A percentile compares a stretch with the other conserved stretches of the same genome.
Evolutionary conservation across 2,113 vertebrate genomes (phyloP).

Genomic region (Rousettus leschenaultii): DNA sequence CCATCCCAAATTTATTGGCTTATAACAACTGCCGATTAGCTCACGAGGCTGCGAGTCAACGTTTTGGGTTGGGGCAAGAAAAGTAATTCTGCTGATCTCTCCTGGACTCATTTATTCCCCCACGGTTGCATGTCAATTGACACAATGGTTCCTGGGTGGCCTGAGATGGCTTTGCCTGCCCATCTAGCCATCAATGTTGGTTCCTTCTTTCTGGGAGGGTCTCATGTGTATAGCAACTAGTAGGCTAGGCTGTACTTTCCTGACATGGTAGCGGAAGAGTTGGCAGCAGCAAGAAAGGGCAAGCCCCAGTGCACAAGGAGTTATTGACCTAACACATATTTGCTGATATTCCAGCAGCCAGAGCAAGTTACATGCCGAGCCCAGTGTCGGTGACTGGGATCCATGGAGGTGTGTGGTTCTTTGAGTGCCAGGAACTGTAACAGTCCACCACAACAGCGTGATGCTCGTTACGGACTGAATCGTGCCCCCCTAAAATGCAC

Average conservation of each 20-base stretch:
- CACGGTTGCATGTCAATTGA: background rate
- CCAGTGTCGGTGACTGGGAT: background rate
- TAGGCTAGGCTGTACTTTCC: background rate
- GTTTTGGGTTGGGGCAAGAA: background rate
- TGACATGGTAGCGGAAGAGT: background rate
- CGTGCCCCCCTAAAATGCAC: background rate
- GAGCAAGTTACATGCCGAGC: background rate
- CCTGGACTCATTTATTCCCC: background rate
- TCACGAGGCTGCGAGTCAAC: background rate
- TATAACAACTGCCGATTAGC: background rate
- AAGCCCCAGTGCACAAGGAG: background rate
- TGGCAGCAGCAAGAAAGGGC: background rate
- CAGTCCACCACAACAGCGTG: background rate
- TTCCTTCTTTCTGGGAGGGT: background rate
- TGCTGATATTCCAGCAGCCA: background rate
- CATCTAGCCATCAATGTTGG: background rate
- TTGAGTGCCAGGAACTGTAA: no score
- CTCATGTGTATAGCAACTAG: background rate
- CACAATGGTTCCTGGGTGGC: background rate
- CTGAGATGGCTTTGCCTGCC: background rate
- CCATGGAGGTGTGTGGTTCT: background rate
- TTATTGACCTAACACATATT: background rate
- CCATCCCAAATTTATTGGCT: background rate
- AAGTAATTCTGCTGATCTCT: background rate
- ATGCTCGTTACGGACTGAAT: background rate